Evolutionary conservation across 2,113 vertebrate genomes (phyloP).

Genomic region (Barnardius zonarius): DNA sequence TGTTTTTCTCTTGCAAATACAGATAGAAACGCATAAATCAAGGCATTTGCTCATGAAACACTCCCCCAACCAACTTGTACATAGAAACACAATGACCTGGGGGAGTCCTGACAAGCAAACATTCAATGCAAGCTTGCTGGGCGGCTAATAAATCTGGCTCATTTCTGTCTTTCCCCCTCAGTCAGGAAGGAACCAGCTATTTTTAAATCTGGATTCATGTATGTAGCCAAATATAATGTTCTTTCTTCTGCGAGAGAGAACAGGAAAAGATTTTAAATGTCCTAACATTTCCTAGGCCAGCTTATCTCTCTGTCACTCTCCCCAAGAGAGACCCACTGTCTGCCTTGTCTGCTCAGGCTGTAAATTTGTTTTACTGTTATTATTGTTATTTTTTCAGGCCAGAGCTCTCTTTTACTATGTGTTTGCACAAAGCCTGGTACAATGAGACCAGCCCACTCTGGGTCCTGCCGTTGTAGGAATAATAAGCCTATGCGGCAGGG

Average conservation of each 20-base stretch:
- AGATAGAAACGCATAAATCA: not conserved
- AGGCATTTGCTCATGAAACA: not conserved
- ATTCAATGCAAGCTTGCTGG: constrained; percentile 23
- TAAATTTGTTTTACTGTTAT: not conserved
- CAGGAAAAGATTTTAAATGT: constrained; percentile 67
- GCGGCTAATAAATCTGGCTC: constrained; percentile 42
- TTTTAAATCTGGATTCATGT: constrained; percentile 48
- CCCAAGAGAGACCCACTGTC: constrained; percentile 15
- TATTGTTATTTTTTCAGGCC: not conserved
- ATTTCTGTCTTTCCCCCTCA: constrained; percentile 31
- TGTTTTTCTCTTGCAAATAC: constrained; percentile 9
- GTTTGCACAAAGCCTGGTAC: not conserved
- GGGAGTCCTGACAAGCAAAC: constrained; percentile 17
- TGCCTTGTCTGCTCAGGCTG: constrained; percentile 30
- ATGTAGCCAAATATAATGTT: constrained; percentile 60
- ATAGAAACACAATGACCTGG: not conserved
- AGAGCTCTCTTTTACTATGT: not conserved
- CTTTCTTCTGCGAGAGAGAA: constrained; percentile 57
- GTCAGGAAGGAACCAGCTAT: constrained; percentile 68
- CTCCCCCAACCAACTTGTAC: not conserved
- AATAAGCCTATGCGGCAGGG: not conserved
- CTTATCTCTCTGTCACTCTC: constrained; percentile 51
- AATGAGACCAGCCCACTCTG: not conserved
- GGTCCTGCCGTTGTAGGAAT: not conserved
- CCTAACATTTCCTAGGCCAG: constrained; percentile 56